Base-by-base conservation (phyloP, 1,140 invertebrate species). In the Agrypnia vestita region DNA sequence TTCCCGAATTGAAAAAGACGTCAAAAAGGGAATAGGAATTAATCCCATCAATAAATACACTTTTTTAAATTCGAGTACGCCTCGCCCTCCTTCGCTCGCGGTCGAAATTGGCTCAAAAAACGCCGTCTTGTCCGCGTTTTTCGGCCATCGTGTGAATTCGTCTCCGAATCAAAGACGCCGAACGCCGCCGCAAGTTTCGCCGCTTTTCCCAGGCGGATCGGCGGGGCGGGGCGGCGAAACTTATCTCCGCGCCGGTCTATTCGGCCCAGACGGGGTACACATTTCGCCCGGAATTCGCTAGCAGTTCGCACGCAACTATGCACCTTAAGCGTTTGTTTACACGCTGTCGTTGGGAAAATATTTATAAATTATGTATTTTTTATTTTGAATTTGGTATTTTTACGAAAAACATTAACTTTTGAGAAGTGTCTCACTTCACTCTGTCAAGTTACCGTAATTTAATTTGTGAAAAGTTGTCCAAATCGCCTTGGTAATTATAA, bases 91-190 rank as follows among this genome's bases (percentile, higher is more conserved):
- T 56, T 56, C 13, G 44, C 43, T 67, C 62, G 44, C 21, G 44
- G 17, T 47, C 12, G 13, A 67, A 77, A 64, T 67, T 51, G 75
- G 4, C 67, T 77, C 46, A 46, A 62, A 74, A 56, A 56, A 74
- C 72, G 46, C 17, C 62, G 44, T 46, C 56, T n/a, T 62, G 74
- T 61, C 74, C 56, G 56, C 11, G 43, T 56, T 78, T 72, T 71
- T 44, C 21, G 15, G 17, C 4, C 62, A 47, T 55, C 76, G 76
- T 71, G 76, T 71, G 64, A 71, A 71, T 17, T 19, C 4, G 49
- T 49, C 76, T 46, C 46, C 43, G 56, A 12, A 55, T 78, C 64
- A 78, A 78, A 78, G 51, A 49, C n/a, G 61, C 75, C 47, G 76
- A n/a, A 13, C n/a, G 47, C 15, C 15, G 35, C 44, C 17, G 62